Percentiles rank a stretch among this genome's conserved stretches.
Evolutionary conservation across 2,797 vertebrate species (phyloP).

Genomic region (Petrocephalus sullivani): DNA sequence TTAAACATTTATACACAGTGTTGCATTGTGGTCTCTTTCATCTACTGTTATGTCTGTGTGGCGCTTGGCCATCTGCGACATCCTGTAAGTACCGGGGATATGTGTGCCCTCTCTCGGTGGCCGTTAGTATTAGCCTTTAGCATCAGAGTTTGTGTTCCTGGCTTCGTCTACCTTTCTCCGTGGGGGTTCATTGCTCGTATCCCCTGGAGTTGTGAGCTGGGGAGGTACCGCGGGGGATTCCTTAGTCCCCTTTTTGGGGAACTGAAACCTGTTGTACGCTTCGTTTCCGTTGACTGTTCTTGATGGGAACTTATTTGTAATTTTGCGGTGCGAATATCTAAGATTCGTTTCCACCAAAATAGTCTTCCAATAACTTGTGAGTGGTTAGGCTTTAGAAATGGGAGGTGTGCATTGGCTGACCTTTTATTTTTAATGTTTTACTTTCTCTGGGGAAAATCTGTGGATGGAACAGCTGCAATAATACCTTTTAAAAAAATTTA

Average conservation of each 20-base stretch:
- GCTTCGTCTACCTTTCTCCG: not conserved
- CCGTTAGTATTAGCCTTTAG: not conserved
- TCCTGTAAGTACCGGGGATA: not conserved
- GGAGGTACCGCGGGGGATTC: not conserved
- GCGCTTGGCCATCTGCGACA: not conserved
- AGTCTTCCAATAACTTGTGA: not conserved
- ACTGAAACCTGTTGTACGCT: not conserved
- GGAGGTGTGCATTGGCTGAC: not conserved
- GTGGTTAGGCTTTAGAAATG: not conserved
- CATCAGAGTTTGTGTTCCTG: not conserved
- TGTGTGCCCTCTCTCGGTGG: not conserved
- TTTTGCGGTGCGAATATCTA: not conserved
- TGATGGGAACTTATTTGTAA: not conserved
- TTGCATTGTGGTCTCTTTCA: constrained; percentile 30
- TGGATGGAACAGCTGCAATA: not conserved
- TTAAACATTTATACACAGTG: constrained; percentile 51
- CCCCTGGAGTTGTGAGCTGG: too few species aligned
- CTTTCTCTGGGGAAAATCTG: not conserved
- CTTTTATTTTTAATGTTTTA: too few species aligned
- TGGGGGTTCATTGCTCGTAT: not conserved
- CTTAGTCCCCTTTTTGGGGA: not conserved
- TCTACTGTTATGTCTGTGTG: not conserved
- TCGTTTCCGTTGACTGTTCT: not conserved
- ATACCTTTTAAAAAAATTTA: not conserved
- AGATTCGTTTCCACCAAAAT: not conserved